phyloP scores from a whole-genome alignment of 2,797 vertebrate genomes.

The Esox lucius region DNA sequence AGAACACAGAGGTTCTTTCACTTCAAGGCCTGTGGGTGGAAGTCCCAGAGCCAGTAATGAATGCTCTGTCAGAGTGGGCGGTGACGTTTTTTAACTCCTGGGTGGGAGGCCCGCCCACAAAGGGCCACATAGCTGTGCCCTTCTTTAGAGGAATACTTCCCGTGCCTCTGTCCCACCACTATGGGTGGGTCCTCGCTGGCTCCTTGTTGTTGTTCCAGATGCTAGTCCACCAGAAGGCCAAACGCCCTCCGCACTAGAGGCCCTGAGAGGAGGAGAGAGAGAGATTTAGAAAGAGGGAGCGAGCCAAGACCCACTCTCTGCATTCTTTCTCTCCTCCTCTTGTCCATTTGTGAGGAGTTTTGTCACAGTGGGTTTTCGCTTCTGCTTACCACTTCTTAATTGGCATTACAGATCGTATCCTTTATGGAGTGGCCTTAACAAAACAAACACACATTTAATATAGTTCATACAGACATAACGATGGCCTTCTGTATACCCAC shows the following conservation, averaged over 20 bases:
- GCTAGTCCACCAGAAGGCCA: slow-evolving; percentile 31
- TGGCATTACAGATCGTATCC: neutral
- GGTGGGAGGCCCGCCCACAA: slow-evolving; percentile 81
- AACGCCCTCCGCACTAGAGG: slow-evolving; percentile 55
- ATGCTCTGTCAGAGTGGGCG: slow-evolving; percentile 64
- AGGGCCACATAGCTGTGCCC: slow-evolving; percentile 82
- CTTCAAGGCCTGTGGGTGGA: slow-evolving; percentile 71
- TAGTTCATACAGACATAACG: too few relatives aligned
- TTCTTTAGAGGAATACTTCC: slow-evolving; percentile 82
- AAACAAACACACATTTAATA: neutral
- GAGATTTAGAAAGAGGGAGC: neutral
- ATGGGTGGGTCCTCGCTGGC: slow-evolving; percentile 54
- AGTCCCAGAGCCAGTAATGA: slow-evolving; percentile 68
- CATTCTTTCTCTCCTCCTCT: neutral
- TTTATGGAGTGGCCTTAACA: neutral
- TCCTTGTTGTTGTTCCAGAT: slow-evolving; percentile 80
- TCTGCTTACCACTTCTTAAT: neutral
- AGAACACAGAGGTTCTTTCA: slow-evolving; percentile 79
- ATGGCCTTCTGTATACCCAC: too few relatives aligned
- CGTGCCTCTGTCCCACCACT: slow-evolving; percentile 81
- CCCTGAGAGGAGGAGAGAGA: neutral
- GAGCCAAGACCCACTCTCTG: neutral
- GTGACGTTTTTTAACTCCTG: slow-evolving; percentile 39
- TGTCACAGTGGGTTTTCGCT: neutral
- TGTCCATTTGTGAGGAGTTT: neutral